A percentile compares a stretch with the other conserved stretches of the same genome.
Conservation (phyloP, 2,113 vertebrate genomes). For the Anguilla japonica region DNA sequence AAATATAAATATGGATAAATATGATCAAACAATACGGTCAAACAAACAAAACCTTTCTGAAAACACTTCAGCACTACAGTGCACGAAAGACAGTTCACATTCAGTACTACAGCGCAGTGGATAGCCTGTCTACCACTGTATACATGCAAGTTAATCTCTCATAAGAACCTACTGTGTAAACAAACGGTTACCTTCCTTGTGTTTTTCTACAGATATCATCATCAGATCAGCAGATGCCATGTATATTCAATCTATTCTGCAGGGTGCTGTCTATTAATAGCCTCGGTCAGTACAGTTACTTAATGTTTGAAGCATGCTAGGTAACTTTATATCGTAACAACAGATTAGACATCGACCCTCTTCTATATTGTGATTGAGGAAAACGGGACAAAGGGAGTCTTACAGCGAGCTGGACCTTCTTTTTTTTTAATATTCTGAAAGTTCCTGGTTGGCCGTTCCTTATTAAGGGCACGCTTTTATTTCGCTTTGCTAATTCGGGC, state of each 20-base stretch:
- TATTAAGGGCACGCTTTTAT: constrained; percentile 3
- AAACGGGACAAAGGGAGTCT: not conserved
- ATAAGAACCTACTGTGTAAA: not conserved
- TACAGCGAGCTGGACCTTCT: constrained; percentile 3
- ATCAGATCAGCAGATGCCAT: not conserved
- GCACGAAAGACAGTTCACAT: too few species aligned
- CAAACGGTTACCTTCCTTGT: not conserved
- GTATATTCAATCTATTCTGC: constrained; percentile 9
- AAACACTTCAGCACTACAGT: too few species aligned
- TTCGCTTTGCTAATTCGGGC: constrained; percentile 18
- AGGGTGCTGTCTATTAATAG: not conserved
- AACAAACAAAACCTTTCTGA: too few species aligned
- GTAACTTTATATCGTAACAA: constrained; percentile 9
- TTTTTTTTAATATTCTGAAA: not conserved
- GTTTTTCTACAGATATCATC: not conserved
- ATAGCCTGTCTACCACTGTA: not conserved
- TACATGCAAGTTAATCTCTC: not conserved
- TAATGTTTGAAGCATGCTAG: constrained; percentile 1
- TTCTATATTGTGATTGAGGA: not conserved
- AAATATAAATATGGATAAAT: not conserved
- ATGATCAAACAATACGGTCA: too few species aligned
- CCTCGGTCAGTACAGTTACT: not conserved
- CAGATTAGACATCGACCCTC: not conserved
- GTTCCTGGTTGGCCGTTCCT: not conserved
- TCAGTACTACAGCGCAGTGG: not conserved